phyloP scores from a whole-genome alignment of 1,140 invertebrate species.

The Solen grandis region DNA sequence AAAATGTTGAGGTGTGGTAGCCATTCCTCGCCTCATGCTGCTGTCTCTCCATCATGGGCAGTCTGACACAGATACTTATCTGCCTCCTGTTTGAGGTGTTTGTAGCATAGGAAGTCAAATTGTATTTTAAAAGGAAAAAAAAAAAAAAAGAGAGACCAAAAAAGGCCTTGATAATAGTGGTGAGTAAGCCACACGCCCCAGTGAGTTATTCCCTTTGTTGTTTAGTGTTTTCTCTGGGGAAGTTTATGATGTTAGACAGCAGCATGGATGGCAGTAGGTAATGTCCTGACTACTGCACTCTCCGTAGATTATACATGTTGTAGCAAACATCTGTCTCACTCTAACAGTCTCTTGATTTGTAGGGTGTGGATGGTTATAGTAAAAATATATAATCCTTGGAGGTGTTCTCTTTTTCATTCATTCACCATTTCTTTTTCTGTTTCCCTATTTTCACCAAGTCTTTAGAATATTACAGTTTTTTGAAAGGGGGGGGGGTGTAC shows the following conservation, averaged over 20 bases:
- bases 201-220: not conserved
- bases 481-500: no score
- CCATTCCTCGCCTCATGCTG: conserved; percentile 45
- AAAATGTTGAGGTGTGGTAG: conserved; percentile 50
- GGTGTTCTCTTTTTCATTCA: no score
- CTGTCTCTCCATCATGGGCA: not conserved
- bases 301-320: conserved; percentile 55
- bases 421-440: no score
- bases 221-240: not conserved
- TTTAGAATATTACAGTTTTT: no score
- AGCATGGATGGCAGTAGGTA: conserved; percentile 49
- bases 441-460: no score
- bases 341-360: conserved; percentile 46
- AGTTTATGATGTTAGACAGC: conserved; percentile 14
- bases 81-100: not conserved
- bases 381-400: no score
- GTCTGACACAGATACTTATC: not conserved
- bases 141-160: not conserved
- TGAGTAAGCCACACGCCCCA: not conserved
- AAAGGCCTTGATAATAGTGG: not conserved
- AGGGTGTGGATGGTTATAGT: conserved; percentile 55
- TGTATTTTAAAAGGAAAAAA: not conserved
- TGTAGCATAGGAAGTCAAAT: not conserved
- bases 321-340: conserved; percentile 53
- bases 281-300: conserved; percentile 53